Evolutionary conservation across 2,797 vertebrate species (phyloP), one percentile per base, ranked within the genome.

Genomic region (Coregonus ussuriensis): DNA sequence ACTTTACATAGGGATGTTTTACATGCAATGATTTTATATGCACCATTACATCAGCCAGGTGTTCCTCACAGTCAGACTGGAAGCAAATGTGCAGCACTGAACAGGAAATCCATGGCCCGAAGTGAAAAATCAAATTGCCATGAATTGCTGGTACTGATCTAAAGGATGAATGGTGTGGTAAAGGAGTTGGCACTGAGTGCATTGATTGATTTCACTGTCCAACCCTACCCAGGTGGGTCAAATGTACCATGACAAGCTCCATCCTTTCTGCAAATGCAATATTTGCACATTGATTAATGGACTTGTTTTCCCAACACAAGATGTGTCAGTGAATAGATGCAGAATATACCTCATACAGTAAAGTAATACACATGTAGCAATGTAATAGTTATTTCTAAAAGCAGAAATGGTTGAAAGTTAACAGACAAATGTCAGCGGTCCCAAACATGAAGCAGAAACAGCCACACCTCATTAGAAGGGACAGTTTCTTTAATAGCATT

Each of bases 401-500:
- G 51, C 41, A 66, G 21, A 6, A 25, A 25, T 62, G 2, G 6
- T 21, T 68, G 6, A 53, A 76, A 47, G 66, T 67, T 59, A n/a
- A 67, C 15, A 3, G 25, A 25, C 25, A 25, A 65, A 11, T 33
- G 29, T 33, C 29, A 71, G 16, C 18, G 9, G 9, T 76, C 35
- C 69, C 37, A n/a, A n/a, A 66, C 33, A 59, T 56, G 29, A 56
- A 59, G 53, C 52, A 56, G 29, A 73, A 62, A 86, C 78, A 88
- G 16, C 13, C 70, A 37, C 51, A 62, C 74, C 21, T 74, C 82
- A 79, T 80, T 86, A 86, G 87, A 95, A 93, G 94, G 95, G 92
- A 94, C 89, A 72, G 86, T 93, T 91, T 95, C 83, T 96, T 96
- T 96, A 97, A 97, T 96, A 95, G 96, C 94, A 93, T 92, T 90